Base-by-base conservation (phyloP, 1,140 invertebrate genomes). In the Ceratosolen solmsi region DNA sequence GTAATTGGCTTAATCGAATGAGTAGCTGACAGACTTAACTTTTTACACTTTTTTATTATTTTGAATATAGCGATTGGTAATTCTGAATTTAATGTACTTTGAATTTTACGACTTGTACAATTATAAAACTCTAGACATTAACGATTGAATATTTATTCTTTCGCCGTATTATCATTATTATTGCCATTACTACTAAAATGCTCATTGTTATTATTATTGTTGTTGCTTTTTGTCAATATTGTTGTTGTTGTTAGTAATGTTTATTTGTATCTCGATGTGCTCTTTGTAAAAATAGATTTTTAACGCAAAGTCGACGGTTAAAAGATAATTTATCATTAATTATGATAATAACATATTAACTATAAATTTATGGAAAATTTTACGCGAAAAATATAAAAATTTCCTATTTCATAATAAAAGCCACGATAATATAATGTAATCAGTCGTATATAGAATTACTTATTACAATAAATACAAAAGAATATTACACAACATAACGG, bases 91-190 rank as follows among this genome's bases (percentile, higher is more conserved):
- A 17, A 68, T 38, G 33, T 68, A 68, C 20, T 36, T 36, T 13
- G 13, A 54, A 27, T 15, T 63, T 63, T 63, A 63, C 9, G 13
- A 17, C 27, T 30, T 30, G 8, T 5, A 63, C 27, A 63, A 63
- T 63, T 63, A 27, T 30, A 27, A 30, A 63, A 63, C n/a, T 63
- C 27, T 9, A 63, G 7, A 33, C 17, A 56, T 56, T 25, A 54
- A n/a, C 5, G n/a, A 58, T 25, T 58, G 25, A 58, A 58, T 25
- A 58, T 58, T 58, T 58, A 58, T 58, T 58, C 56, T 58, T 58
- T 58, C 25, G 56, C 56, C 3, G 56, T 58, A 13, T 1, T 58
- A 17, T 58, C 30, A 8, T 0, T 60, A 30, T 60, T 17, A 65
- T 22, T 65, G 9, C 1, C 58, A 17, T 65, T 5, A 36, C 63